phyloP scores from a whole-genome alignment of 1,140 invertebrate species.

The Platorchestia sp. region DNA sequence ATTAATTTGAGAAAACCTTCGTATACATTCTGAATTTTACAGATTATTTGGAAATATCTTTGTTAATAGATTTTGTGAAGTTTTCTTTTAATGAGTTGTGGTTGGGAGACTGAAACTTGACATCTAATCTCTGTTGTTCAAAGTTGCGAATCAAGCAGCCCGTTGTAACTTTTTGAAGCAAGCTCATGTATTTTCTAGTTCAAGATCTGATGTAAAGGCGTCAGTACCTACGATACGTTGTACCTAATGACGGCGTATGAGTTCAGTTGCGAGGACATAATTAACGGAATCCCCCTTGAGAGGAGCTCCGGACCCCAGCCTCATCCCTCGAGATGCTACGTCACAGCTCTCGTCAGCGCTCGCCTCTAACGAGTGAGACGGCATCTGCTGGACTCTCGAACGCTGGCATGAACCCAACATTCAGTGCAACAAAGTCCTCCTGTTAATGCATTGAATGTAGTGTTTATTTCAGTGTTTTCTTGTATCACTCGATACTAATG shows the following conservation, averaged over 20 bases:
- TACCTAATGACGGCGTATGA: background rate
- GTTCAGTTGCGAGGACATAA: background rate
- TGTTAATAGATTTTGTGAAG: no score
- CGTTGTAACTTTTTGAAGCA: background rate
- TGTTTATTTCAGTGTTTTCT: no score
- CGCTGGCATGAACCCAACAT: no score
- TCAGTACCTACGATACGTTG: background rate
- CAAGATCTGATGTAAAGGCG: background rate
- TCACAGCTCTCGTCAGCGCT: background rate
- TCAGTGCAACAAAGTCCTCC: no score
- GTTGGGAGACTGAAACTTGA: background rate
- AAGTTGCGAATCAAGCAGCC: background rate
- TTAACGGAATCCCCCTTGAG: background rate
- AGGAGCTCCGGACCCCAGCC: background rate
- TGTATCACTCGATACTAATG: no score
- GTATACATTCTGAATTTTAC: no score
- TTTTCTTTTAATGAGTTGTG: no score
- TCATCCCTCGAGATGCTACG: background rate
- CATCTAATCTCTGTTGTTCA: background rate
- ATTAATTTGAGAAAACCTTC: no score
- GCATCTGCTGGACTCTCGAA: no score
- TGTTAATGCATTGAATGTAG: no score
- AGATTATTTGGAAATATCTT: no score
- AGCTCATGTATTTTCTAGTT: background rate
- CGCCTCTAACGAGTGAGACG: background rate